These are phyloP conservation scores for Conops quadrifasciatus DNA, from an alignment of 2,888 invertebrate species.

Conservation along the genomic window DNA sequence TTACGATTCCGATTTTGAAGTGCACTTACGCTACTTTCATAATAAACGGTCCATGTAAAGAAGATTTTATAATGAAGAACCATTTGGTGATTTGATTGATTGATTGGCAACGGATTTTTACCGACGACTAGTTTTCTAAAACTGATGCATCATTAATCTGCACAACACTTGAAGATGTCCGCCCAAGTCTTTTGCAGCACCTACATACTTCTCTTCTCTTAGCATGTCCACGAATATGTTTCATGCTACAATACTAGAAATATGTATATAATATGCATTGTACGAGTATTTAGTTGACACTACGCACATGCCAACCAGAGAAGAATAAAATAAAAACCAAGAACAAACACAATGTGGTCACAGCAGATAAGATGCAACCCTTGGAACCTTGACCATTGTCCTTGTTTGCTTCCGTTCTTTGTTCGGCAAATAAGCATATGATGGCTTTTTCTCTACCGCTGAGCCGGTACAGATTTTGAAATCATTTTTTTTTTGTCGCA, in stretches of 20 bases:
- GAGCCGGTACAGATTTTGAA: not conserved
- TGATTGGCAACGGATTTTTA: no score
- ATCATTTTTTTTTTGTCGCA: conserved; percentile 2
- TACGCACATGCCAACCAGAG: conserved; percentile 44
- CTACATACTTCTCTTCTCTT: no score
- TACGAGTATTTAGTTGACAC: conserved; percentile 36
- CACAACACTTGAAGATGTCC: conserved; percentile 21
- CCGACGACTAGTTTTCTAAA: no score
- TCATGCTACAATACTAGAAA: no score
- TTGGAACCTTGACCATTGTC: not conserved
- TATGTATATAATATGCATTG: no score
- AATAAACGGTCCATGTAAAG: no score
- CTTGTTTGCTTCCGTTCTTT: conserved; percentile 2
- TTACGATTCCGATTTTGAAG: no score
- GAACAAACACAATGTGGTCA: not conserved
- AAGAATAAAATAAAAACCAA: conserved; percentile 3
- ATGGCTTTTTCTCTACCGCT: conserved; percentile 30
- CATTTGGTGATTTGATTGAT: no score
- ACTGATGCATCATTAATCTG: conserved; percentile 13
- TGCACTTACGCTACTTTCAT: no score
- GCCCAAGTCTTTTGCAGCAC: not conserved
- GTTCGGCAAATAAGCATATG: conserved; percentile 30
- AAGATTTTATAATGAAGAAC: no score
- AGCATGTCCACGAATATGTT: no score
- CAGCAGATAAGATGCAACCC: not conserved